Percentiles rank a stretch among this genome's conserved stretches.
Conservation (phyloP, 2,888 invertebrate species). For the Lymantria dispar region DNA sequence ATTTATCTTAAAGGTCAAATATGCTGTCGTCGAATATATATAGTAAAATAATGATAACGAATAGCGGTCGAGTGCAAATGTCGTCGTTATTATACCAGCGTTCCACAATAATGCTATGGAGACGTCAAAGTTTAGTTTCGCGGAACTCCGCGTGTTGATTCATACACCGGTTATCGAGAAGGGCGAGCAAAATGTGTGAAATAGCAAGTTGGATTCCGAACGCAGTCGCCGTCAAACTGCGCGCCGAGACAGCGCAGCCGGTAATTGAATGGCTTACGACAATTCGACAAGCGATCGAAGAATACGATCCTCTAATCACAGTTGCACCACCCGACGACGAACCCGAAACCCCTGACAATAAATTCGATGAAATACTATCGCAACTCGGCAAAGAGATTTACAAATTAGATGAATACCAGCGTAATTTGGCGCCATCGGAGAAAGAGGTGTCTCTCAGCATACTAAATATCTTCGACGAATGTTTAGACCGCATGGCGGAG, state of each 20-base stretch:
- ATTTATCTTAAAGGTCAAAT: conserved; percentile 55
- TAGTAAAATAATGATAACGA: conserved; percentile 70
- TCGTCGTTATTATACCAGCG: conserved; percentile 51
- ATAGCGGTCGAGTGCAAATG: conserved; percentile 75
- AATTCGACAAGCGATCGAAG: conserved; percentile 64
- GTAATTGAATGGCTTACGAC: conserved; percentile 70
- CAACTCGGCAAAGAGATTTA: conserved; percentile 75
- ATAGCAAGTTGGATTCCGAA: conserved; percentile 78
- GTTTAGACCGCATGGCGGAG: conserved; percentile 62
- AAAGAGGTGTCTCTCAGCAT: conserved; percentile 68
- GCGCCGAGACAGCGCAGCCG: conserved; percentile 59
- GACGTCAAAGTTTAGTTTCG: conserved; percentile 64
- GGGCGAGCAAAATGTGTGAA: conserved; percentile 64
- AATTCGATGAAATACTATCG: conserved; percentile 76
- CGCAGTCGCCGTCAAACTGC: conserved; percentile 73
- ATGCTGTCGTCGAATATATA: conserved; percentile 52
- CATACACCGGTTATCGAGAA: conserved; percentile 77
- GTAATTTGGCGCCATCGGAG: conserved; percentile 53
- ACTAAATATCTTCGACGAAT: conserved; percentile 75
- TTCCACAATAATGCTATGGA: conserved; percentile 36
- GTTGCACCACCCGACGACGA: conserved; percentile 49
- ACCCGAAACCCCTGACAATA: conserved; percentile 47
- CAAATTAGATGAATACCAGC: conserved; percentile 72
- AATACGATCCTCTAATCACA: conserved; percentile 68
- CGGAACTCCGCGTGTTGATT: conserved; percentile 72